Percentiles rank a stretch among this genome's conserved stretches.
Evolutionary conservation across 2,888 invertebrate species (phyloP).

Genomic region (Cyclophora albipunctata): DNA sequence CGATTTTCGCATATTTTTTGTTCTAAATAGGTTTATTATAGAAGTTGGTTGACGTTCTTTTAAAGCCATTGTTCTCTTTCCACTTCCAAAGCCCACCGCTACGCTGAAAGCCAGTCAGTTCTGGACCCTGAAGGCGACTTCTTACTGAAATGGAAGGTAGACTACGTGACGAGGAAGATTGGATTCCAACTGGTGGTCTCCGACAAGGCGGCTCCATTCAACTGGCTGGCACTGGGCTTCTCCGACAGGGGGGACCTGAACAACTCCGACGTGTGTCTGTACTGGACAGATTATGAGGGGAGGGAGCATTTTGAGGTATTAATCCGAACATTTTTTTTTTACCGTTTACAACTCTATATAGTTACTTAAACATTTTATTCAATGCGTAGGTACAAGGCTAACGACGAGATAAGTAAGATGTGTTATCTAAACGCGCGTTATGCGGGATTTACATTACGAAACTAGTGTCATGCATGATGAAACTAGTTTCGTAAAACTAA

Average conservation of each 20-base stretch:
- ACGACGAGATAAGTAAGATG: no score
- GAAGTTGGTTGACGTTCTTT: no score
- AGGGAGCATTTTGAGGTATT: conserved; percentile 67
- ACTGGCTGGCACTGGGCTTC: conserved; percentile 91
- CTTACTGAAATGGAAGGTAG: conserved; percentile 55
- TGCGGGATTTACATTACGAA: no score
- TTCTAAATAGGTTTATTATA: no score
- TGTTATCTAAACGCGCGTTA: no score
- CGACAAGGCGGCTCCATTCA: conserved; percentile 52
- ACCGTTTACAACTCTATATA: no score
- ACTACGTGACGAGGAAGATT: conserved; percentile 47
- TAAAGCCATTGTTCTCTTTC: no score
- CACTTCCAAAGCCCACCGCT: conserved; percentile 4
- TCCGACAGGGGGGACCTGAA: conserved; percentile 85
- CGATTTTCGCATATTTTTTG: no score
- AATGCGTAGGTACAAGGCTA: no score
- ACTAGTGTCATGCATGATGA: no score
- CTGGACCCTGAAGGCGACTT: conserved; percentile 58
- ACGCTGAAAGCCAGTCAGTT: conserved; percentile 58
- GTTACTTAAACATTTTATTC: no score
- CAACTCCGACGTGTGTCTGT: conserved; percentile 87
- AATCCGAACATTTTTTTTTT: background rate
- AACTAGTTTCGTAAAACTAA: no score
- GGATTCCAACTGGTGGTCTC: conserved; percentile 71
- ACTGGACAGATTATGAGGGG: conserved; percentile 83